Conservation (phyloP, 2,888 invertebrate species). For the Vanessa cardui region DNA sequence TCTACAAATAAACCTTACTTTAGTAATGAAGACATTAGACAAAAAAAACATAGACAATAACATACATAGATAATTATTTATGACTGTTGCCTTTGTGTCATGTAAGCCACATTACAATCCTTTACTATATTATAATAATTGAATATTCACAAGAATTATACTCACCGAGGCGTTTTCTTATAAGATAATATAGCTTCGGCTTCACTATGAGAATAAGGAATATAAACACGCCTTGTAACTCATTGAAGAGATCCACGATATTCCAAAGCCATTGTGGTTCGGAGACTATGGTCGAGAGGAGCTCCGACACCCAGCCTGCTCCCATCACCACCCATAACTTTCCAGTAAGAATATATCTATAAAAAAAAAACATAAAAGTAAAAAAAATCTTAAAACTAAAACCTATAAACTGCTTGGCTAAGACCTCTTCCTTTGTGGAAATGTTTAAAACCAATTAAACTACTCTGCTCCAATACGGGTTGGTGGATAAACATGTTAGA, state of each 20-base stretch:
- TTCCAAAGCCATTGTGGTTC: slow-evolving; percentile 78
- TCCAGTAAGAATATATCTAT: slow-evolving; percentile 86
- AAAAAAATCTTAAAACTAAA: too few relatives aligned
- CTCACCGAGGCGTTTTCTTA: slow-evolving; percentile 83
- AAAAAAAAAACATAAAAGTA: slow-evolving; percentile 13
- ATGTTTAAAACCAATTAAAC: too few relatives aligned
- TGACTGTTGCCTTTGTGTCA: too few relatives aligned
- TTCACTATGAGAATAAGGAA: slow-evolving; percentile 89
- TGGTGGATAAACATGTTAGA: too few relatives aligned
- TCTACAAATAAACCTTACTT: background rate
- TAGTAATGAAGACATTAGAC: background rate
- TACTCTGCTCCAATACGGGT: too few relatives aligned
- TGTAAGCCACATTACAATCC: background rate
- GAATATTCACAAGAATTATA: slow-evolving; percentile 2
- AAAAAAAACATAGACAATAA: background rate
- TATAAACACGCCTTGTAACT: slow-evolving; percentile 88
- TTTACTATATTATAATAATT: background rate
- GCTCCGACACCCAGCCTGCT: slow-evolving; percentile 87
- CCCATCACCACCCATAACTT: slow-evolving; percentile 92
- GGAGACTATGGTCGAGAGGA: slow-evolving; percentile 82
- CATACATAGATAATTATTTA: background rate
- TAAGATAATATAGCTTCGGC: slow-evolving; percentile 84
- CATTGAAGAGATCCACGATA: slow-evolving; percentile 85
- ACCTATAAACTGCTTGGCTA: too few relatives aligned
- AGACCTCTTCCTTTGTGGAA: too few relatives aligned